Evolutionary conservation across 2,888 invertebrate genomes (phyloP).

Genomic region (Drosophila anceps): DNA sequence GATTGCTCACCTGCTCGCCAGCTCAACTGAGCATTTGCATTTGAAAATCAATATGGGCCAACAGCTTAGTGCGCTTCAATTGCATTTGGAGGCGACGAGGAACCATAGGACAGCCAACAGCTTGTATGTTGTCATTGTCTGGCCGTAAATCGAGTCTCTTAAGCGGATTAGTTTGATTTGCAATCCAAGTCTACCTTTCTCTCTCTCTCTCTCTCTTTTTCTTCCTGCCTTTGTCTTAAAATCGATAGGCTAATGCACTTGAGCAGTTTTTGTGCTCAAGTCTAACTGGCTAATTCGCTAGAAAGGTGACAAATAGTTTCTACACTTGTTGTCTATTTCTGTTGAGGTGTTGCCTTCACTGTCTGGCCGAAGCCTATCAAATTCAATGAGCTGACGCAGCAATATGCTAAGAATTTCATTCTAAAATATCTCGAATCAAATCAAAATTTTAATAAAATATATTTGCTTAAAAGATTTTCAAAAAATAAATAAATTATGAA

Average conservation of each 20-base stretch:
- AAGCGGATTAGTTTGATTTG: conserved; percentile 78
- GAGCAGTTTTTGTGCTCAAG: conserved; percentile 31
- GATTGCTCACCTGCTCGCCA: conserved; percentile 10
- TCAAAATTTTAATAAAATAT: neutral
- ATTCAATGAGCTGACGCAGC: neutral
- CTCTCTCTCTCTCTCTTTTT: conserved; percentile 5
- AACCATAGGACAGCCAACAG: neutral
- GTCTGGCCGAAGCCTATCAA: conserved; percentile 12
- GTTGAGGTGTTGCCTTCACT: neutral
- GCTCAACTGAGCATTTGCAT: conserved; percentile 36
- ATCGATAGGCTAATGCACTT: conserved; percentile 74
- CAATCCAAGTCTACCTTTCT: conserved; percentile 33
- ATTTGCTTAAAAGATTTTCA: neutral
- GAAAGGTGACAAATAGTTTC: conserved; percentile 24
- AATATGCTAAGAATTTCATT: neutral
- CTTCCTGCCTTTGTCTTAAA: conserved; percentile 23
- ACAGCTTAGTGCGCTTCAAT: conserved; percentile 58
- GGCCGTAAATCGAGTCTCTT: conserved; percentile 68
- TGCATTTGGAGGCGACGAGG: conserved; percentile 16
- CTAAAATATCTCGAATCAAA: neutral
- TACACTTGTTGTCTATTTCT: neutral
- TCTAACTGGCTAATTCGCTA: conserved; percentile 46
- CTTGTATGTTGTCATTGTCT: conserved; percentile 41
- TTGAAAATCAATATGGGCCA: conserved; percentile 65
- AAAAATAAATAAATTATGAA: neutral